Base-by-base conservation (phyloP, 2,113 vertebrate genomes). In the Alligator mississippiensis region DNA sequence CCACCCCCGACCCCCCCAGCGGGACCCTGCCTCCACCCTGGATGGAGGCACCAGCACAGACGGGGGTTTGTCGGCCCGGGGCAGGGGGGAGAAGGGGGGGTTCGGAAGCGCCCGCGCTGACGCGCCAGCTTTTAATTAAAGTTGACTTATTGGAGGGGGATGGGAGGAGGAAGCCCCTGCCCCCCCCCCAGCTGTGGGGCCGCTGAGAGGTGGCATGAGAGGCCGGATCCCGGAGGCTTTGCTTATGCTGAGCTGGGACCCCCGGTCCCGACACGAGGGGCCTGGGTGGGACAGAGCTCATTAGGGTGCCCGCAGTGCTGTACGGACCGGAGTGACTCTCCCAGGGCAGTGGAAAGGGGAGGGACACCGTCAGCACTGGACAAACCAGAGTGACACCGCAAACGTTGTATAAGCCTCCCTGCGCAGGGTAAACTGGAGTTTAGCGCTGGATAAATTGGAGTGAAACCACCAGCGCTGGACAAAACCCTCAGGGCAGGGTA, bases 31-130 rank as follows among this genome's bases (percentile, higher is more conserved):
- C 82, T 90, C 81, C 87, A 92, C 89, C 89, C 95, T 95, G 87
- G 96, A 96, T 93, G 95, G 95, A 92, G 94, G 96, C 93, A 93
- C 90, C 85, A 94, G 89, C 92, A 94, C 95, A 96, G 95, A 92
- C 66, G 87, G 62, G 92, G 94, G 82, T 94, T 92, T 90, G 95
- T 94, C 92, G 3, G 88, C 80, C 88, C 68, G 76, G 75, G 81
- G 78, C 90, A 93, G 82, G 6, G 0, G 78, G 94, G 15, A 1
- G 77, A 80, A 85, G 88, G 85, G 86, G 93, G 82, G 34, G 38
- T 30, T 34, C 34, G 34, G 34, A 34, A 34, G 34, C 66, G 15
- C 89, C 86, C 1, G 3, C 75, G 78, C 77, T 92, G 68, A 91
- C 87, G 90, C 85, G 95, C 18, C 3, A 38, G 74, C 57, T 96